Evolutionary conservation across 2,888 invertebrate species (phyloP).

Genomic region (Acheta domesticus): DNA sequence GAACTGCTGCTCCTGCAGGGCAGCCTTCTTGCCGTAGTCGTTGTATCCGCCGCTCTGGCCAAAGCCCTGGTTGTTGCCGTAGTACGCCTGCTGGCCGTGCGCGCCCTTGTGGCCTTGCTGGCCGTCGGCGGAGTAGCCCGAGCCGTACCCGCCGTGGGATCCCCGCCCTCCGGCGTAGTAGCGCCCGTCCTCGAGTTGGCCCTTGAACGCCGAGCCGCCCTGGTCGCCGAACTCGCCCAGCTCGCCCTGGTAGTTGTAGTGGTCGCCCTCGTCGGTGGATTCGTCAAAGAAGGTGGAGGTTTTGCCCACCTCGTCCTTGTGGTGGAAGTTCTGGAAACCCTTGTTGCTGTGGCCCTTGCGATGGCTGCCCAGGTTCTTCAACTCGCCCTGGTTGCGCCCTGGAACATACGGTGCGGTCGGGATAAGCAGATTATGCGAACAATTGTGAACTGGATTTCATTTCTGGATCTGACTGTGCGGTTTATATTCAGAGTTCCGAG

Average conservation of each 20-base stretch:
- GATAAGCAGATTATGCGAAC: background rate
- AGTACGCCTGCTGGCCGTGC: constrained; percentile 19
- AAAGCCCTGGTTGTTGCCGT: constrained; percentile 20
- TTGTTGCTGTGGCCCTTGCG: constrained; percentile 36
- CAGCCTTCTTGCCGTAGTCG: constrained; percentile 21
- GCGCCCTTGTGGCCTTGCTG: background rate
- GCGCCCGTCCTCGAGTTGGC: constrained; percentile 28
- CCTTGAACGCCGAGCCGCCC: constrained; percentile 30
- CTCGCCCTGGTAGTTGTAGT: constrained; percentile 31
- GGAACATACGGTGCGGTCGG: background rate
- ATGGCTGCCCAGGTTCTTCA: constrained; percentile 29
- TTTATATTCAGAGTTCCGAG: too few relatives aligned
- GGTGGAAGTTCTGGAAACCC: constrained; percentile 36
- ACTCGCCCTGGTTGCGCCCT: constrained; percentile 30
- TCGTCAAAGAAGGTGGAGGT: constrained; percentile 36
- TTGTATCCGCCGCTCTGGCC: constrained; percentile 18
- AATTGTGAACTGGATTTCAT: too few relatives aligned
- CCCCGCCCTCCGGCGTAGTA: constrained; percentile 12
- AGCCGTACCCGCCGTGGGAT: constrained; percentile 21
- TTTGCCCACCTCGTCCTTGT: constrained; percentile 35
- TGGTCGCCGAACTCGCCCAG: constrained; percentile 31
- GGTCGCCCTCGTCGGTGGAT: constrained; percentile 34
- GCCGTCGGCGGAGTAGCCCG: constrained; percentile 23
- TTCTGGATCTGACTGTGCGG: too few relatives aligned
- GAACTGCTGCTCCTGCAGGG: constrained; percentile 18